A percentile compares a stretch with the other conserved stretches of the same genome.
phyloP scores from a whole-genome alignment of 2,888 invertebrate species.

The Thereva nobilitata region DNA sequence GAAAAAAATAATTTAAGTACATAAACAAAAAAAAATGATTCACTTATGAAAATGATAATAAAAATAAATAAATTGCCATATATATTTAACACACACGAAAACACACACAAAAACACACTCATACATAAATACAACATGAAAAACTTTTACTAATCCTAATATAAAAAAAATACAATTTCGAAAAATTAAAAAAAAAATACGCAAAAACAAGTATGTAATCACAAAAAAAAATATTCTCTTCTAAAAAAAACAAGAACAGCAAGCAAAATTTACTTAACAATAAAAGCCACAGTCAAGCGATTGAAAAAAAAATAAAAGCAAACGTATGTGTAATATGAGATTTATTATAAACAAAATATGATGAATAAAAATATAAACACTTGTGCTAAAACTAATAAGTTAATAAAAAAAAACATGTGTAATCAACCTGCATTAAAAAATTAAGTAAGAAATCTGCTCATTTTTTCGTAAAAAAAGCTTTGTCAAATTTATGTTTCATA shows the following conservation, averaged over 20 bases:
- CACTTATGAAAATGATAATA: constrained; percentile 29
- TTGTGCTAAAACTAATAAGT: too few species aligned
- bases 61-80: constrained; percentile 25
- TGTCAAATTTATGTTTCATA: too few species aligned
- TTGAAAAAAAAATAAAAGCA: too few species aligned
- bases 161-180: constrained; percentile 18
- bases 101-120: not conserved
- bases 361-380: too few species aligned
- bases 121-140: constrained; percentile 11
- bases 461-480: not conserved
- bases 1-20: too few species aligned
- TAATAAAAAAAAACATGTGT: not conserved
- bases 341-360: too few species aligned
- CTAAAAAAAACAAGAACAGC: constrained; percentile 7
- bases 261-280: not conserved
- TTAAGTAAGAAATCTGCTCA: too few species aligned
- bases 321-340: too few species aligned
- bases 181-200: constrained; percentile 20
- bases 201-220: constrained; percentile 14
- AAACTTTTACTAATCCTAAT: constrained; percentile 26
- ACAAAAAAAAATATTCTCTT: constrained; percentile 5
- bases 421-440: constrained; percentile 1
- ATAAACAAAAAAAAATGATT: not conserved
- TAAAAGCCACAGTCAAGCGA: too few species aligned
- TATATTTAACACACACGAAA: not conserved